Percentiles rank a stretch among this genome's conserved stretches.
phyloP scores from a whole-genome alignment of 2,113 vertebrate genomes.

The Gobio gobio region DNA sequence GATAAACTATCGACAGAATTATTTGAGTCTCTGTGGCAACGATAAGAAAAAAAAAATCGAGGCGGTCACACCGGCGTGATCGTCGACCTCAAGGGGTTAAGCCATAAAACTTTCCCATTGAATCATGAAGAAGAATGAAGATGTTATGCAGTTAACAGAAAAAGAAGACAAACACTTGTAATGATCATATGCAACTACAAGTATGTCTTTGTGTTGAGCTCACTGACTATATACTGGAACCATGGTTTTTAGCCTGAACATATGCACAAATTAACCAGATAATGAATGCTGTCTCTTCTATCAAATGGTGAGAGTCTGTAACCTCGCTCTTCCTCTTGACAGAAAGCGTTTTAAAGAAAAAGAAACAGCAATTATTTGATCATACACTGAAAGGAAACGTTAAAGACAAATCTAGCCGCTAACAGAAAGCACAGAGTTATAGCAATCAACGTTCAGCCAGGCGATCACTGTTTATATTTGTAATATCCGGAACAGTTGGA shows the following conservation, averaged over 20 bases:
- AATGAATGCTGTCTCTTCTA: neutral
- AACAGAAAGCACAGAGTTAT: neutral
- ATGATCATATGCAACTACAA: neutral
- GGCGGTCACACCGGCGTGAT: too few species aligned
- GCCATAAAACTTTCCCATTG: neutral
- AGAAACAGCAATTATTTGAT: neutral
- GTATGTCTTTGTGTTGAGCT: neutral
- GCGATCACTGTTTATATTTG: slow-evolving; percentile 62
- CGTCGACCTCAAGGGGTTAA: neutral
- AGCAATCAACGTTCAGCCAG: slow-evolving; percentile 13
- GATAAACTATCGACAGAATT: neutral
- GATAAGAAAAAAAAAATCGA: too few species aligned
- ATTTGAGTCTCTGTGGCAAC: too few species aligned
- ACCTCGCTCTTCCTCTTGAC: neutral
- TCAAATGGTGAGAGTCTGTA: too few species aligned
- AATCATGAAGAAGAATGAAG: neutral
- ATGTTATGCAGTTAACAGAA: neutral
- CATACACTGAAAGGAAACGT: neutral
- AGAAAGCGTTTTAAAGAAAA: too few species aligned
- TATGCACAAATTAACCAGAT: neutral
- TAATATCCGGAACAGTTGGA: slow-evolving; percentile 81
- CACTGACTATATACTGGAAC: neutral
- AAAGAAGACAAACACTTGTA: neutral
- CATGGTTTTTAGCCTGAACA: neutral
- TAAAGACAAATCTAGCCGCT: neutral